Evolutionary conservation across 2,888 invertebrate species (phyloP), one percentile per base, ranked within the genome.

Genomic region (Toxonevra muliebris): DNA sequence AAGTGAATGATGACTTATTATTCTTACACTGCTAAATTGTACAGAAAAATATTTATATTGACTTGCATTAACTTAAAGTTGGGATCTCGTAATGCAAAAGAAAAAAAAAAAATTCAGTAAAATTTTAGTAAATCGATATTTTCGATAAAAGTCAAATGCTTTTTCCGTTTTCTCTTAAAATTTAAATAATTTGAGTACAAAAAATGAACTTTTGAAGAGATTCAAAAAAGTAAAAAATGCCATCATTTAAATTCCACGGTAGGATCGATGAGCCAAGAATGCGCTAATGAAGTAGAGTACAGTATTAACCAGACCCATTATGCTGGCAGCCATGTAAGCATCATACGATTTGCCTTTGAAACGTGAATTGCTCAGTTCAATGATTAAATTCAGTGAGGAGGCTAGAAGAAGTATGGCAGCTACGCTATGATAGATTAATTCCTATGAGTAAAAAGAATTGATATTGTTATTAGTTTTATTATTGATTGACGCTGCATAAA

Each of bases 361-460:
- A 75, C 84, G 82, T 68, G 88, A 87, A 74, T 89, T 89, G 0
- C 80, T 83, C 13, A 93, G 87, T 80, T 90, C 88, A 55, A 93
- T 88, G 13, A 94, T 80, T 45, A 94, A 87, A 1, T 90, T 88
- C 58, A 92, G 82, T 9, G 92, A 90, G 5, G 93, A 91, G 62
- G 91, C 89, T 60, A 95, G 82, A 74, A 93, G 88, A 66, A 95
- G 84, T 65, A 93, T 86, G 76, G 90, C 92, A 2, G 91, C 94
- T 68, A 93, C 85, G 9, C 90, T 88, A 76, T 95, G 95, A 79
- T 93, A 95, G 71, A 95, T 87, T 65, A 94, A 88, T 87, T 95
- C 94, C 95, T 95, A 86, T 55, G 69, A 73, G 54, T 15, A 48
- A 55, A 41, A 53, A 19, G 54, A 12, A 15, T n/a, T 61, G n/a